These are phyloP conservation scores for Glossophaga mutica DNA, from an alignment of 2,797 vertebrate genomes.

Conservation along the genomic window DNA sequence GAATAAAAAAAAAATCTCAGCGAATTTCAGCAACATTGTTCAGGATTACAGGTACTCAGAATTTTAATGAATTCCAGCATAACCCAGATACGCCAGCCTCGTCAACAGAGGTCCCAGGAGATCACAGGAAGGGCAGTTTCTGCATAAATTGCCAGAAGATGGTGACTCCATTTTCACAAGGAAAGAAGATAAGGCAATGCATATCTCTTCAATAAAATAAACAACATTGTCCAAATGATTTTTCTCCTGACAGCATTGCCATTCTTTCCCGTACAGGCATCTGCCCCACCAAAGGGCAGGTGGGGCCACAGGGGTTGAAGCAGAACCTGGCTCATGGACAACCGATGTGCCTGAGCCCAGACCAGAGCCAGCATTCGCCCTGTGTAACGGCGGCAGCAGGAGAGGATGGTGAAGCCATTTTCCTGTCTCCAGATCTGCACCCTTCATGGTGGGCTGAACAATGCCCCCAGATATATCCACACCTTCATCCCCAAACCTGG, in stretches of 20 bases:
- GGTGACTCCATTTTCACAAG: slow-evolving; percentile 31
- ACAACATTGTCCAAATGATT: not conserved
- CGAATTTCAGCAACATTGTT: slow-evolving; percentile 44
- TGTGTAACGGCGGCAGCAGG: not conserved
- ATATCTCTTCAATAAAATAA: not conserved
- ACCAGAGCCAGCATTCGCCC: not conserved
- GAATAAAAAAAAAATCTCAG: not conserved
- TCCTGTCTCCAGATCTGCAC: not conserved
- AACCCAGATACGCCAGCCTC: slow-evolving; percentile 62
- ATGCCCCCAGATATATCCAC: not conserved
- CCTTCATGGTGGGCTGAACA: not conserved
- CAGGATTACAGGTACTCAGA: slow-evolving; percentile 45
- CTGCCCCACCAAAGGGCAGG: not conserved
- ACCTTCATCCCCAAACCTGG: not conserved
- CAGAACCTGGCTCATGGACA: not conserved
- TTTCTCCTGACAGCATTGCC: not conserved
- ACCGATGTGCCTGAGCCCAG: not conserved
- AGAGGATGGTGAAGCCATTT: not conserved
- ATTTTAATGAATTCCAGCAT: slow-evolving; percentile 68
- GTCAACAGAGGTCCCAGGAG: slow-evolving; percentile 58
- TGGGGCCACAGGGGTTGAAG: not conserved
- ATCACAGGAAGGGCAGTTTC: slow-evolving; percentile 39
- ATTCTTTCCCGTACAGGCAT: not conserved
- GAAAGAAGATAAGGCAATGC: not conserved
- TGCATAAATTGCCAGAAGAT: slow-evolving; percentile 38